phyloP scores from a whole-genome alignment of 1,140 invertebrate species.

The Zaprionus lachaisei region DNA sequence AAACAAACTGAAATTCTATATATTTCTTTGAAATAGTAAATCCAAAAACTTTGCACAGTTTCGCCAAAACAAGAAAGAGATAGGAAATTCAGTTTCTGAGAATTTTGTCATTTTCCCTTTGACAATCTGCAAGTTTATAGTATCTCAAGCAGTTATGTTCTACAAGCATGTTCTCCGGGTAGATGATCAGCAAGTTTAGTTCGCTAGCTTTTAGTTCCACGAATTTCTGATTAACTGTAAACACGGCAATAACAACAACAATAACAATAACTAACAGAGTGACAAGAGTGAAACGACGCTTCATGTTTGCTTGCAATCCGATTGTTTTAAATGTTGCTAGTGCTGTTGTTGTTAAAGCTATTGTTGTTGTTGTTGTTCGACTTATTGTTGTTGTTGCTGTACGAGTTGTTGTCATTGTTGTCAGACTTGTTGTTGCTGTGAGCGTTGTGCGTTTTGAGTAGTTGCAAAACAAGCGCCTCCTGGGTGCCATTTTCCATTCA shows the following conservation, averaged over 20 bases:
- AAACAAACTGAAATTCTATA: neutral
- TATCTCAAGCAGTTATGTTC: no score
- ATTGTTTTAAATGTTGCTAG: slow-evolving; percentile 1
- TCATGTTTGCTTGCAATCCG: neutral
- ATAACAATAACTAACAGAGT: neutral
- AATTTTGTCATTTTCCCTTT: neutral
- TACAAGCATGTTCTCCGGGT: no score
- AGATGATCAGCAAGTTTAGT: neutral
- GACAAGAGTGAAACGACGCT: neutral
- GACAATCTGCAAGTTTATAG: neutral
- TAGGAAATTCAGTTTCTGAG: neutral
- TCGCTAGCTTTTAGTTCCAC: neutral
- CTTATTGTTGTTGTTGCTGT: neutral
- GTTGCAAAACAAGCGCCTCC: slow-evolving; percentile 48
- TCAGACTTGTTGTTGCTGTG: slow-evolving; percentile 10
- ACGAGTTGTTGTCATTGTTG: slow-evolving; percentile 6
- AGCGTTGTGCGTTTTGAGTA: slow-evolving; percentile 14
- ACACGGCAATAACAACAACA: slow-evolving; percentile 2
- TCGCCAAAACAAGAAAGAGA: neutral
- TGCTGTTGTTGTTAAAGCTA: neutral
- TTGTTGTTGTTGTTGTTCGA: neutral
- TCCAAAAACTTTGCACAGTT: neutral
- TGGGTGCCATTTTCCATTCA: slow-evolving; percentile 71
- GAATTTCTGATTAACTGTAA: neutral
- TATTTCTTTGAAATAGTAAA: neutral